These are phyloP conservation scores for Leptobrachium leishanense DNA, from an alignment of 2,113 vertebrate species.

Conservation along the genomic window DNA sequence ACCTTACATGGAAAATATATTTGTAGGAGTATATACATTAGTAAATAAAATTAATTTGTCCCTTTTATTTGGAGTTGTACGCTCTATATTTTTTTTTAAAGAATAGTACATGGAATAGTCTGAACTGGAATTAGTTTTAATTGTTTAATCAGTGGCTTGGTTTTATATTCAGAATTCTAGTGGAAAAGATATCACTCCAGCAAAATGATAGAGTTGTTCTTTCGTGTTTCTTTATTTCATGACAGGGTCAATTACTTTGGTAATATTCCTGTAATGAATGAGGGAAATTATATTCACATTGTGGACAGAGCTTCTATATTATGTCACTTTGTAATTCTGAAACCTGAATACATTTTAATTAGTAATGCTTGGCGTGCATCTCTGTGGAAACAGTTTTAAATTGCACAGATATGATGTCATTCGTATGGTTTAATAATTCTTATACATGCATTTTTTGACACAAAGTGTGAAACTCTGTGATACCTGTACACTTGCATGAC, in stretches of 20 bases:
- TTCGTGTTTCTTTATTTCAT: constrained; percentile 36
- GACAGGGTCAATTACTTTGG: constrained; percentile 45
- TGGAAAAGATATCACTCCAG: constrained; percentile 4
- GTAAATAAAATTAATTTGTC: too few relatives aligned
- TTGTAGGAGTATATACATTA: too few relatives aligned
- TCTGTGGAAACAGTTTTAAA: constrained; percentile 8
- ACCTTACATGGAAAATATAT: too few relatives aligned
- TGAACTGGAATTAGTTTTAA: too few relatives aligned
- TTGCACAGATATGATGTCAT: neutral
- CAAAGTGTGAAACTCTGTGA: constrained; percentile 14
- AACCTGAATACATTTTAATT: constrained; percentile 25
- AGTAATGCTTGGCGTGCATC: constrained; percentile 4
- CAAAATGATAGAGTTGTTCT: constrained; percentile 31
- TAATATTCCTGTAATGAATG: constrained; percentile 35
- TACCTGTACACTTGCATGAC: neutral
- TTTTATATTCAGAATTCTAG: too few relatives aligned
- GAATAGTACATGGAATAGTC: too few relatives aligned
- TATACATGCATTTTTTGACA: neutral
- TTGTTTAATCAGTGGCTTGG: too few relatives aligned
- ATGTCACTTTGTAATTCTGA: constrained; percentile 25
- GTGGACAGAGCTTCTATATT: constrained; percentile 4
- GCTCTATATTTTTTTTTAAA: too few relatives aligned
- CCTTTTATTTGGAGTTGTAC: too few relatives aligned
- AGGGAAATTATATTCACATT: constrained; percentile 35
- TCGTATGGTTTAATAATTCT: constrained; percentile 1